A percentile compares a stretch with the other conserved stretches of the same genome.
These are phyloP conservation scores for Pristionchus mayeri DNA, from an alignment of 2,888 invertebrate species.

Conservation along the genomic window DNA sequence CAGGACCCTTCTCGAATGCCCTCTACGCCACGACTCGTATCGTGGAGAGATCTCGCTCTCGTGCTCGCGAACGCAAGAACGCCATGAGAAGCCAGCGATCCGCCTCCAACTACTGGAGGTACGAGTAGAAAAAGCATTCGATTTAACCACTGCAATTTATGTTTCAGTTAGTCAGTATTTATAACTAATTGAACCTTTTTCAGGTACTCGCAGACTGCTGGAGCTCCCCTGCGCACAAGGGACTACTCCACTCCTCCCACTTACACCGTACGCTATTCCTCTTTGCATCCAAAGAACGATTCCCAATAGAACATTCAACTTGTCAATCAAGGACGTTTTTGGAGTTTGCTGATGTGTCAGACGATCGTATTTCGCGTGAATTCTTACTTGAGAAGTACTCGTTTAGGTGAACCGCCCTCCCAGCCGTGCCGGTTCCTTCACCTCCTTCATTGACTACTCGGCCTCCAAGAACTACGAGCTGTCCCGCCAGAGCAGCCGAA, in stretches of 20 bases:
- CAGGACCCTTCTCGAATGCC: slow-evolving; percentile 73
- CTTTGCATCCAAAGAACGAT: no score
- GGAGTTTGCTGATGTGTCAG: not conserved
- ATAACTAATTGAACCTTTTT: not conserved
- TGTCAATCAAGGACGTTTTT: no score
- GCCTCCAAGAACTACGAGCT: slow-evolving; percentile 73
- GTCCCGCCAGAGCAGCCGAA: slow-evolving; percentile 69
- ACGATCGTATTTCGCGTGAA: not conserved
- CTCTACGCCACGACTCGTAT: slow-evolving; percentile 74
- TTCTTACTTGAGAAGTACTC: not conserved
- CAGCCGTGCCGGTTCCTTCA: slow-evolving; percentile 70
- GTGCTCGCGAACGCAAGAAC: slow-evolving; percentile 74
- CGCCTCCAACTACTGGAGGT: slow-evolving; percentile 72
- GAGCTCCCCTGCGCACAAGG: slow-evolving; percentile 73
- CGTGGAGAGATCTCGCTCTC: slow-evolving; percentile 74
- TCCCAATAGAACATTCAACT: no score
- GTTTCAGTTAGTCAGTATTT: no score
- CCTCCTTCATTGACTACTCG: slow-evolving; percentile 75
- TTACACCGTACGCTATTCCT: slow-evolving; percentile 50
- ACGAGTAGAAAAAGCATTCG: no score
- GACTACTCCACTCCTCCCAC: slow-evolving; percentile 75
- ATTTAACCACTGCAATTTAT: not conserved
- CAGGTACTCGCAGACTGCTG: slow-evolving; percentile 58
- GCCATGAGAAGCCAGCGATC: slow-evolving; percentile 74
- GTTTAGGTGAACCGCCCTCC: slow-evolving; percentile 68